These are phyloP conservation scores for Cydia amplana DNA, from an alignment of 1,140 invertebrate genomes.

Conservation along the genomic window DNA sequence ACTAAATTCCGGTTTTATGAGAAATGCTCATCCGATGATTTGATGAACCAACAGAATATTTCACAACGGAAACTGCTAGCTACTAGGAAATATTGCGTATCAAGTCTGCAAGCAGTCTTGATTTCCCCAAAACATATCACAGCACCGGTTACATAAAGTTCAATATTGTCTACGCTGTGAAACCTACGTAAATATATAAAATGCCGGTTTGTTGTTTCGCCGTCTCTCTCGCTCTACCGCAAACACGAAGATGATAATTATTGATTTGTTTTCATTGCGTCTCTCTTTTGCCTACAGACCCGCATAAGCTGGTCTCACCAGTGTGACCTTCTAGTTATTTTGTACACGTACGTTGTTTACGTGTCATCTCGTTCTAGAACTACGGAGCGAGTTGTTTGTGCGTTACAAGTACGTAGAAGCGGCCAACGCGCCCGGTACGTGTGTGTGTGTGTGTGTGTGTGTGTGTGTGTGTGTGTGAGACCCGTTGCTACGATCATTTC, in stretches of 20 bases:
- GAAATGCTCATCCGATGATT: slow-evolving; percentile 17
- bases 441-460: slow-evolving; percentile 38
- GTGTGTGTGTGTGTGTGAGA: slow-evolving; percentile 38
- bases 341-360: slow-evolving; percentile 75
- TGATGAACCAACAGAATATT: slow-evolving; percentile 39
- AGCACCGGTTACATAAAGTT: slow-evolving; percentile 47
- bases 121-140: slow-evolving; percentile 43
- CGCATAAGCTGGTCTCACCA: slow-evolving; percentile 59
- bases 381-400: slow-evolving; percentile 52
- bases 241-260: slow-evolving; percentile 66
- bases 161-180: slow-evolving; percentile 40
- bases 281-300: slow-evolving; percentile 60
- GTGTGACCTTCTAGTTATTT: slow-evolving; percentile 73
- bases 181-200: slow-evolving; percentile 52
- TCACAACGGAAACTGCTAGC: slow-evolving; percentile 59
- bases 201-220: slow-evolving; percentile 73
- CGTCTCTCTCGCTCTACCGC: slow-evolving; percentile 66
- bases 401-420: slow-evolving; percentile 41
- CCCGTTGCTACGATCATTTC: slow-evolving; percentile 31
- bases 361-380: slow-evolving; percentile 72
- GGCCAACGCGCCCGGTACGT: slow-evolving; percentile 35
- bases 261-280: slow-evolving; percentile 80
- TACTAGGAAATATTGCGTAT: slow-evolving; percentile 49
- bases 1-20: neutral
- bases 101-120: slow-evolving; percentile 43